Percentiles rank a stretch among this genome's conserved stretches.
Evolutionary conservation across 1,140 invertebrate species (phyloP).

Genomic region (Telenomus remus): DNA sequence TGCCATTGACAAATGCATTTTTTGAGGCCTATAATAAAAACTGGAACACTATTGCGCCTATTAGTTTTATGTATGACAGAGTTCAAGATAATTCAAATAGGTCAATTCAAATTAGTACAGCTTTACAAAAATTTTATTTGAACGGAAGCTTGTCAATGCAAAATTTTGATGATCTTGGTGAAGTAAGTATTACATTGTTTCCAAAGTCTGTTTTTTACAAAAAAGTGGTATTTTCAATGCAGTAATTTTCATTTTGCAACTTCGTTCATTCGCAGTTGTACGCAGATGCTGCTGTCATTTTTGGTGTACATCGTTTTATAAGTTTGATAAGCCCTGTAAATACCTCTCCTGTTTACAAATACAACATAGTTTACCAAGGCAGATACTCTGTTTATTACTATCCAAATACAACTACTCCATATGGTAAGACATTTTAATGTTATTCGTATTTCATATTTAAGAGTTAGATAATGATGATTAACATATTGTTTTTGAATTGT

Average conservation of each 20-base stretch:
- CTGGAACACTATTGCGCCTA: constrained; percentile 75
- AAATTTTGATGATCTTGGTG: constrained; percentile 57
- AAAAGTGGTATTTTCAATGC: no score
- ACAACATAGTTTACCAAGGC: constrained; percentile 63
- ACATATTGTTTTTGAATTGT: constrained; percentile 11
- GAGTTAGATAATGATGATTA: no score
- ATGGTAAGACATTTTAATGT: constrained; percentile 46
- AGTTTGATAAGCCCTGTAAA: constrained; percentile 46
- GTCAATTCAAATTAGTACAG: constrained; percentile 72
- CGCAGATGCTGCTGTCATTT: constrained; percentile 52
- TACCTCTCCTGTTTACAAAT: constrained; percentile 55
- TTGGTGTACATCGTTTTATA: constrained; percentile 46
- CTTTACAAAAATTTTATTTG: constrained; percentile 72
- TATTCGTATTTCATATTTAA: no score
- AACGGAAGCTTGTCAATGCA: constrained; percentile 62
- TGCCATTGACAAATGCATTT: no score
- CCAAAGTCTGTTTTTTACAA: no score
- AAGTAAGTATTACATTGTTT: constrained; percentile 59
- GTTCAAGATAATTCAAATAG: constrained; percentile 68
- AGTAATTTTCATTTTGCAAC: no score
- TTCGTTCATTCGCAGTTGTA: constrained; percentile 55
- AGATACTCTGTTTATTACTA: constrained; percentile 54
- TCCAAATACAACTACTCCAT: constrained; percentile 56
- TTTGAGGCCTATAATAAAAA: constrained; percentile 70
- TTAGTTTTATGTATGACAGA: constrained; percentile 76